Conservation (phyloP, 2,113 vertebrate genomes). For the Heterochromis multidens region DNA sequence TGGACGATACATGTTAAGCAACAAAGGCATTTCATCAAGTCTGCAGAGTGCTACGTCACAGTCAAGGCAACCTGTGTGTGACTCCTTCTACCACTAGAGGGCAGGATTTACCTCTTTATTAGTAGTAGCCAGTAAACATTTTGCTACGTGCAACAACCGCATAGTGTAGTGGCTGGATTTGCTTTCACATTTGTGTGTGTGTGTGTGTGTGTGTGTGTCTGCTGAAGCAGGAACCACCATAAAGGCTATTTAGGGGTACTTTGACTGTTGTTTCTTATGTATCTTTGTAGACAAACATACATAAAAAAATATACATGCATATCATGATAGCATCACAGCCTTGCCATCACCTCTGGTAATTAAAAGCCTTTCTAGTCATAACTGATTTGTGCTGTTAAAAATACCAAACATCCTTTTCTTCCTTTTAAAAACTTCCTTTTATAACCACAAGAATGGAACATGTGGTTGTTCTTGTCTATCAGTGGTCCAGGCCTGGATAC, state of each 20-base stretch:
- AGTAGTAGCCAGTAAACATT: background rate
- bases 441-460: background rate
- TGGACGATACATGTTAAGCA: background rate
- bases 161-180: background rate
- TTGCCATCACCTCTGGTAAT: too few relatives aligned
- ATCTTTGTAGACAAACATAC: too few relatives aligned
- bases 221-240: background rate
- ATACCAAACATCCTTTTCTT: background rate
- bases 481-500: background rate
- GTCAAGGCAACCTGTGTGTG: background rate
- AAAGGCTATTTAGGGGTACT: background rate
- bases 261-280: background rate
- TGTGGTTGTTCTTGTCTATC: background rate
- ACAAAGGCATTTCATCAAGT: constrained; percentile 16
- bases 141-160: background rate
- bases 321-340: too few relatives aligned
- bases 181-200: background rate
- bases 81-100: constrained; percentile 52
- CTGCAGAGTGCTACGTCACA: background rate
- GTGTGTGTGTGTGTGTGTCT: background rate
- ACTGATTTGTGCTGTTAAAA: too few relatives aligned
- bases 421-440: too few relatives aligned
- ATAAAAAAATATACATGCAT: too few relatives aligned
- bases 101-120: constrained; percentile 12
- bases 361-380: too few relatives aligned